Conservation (phyloP, 2,888 invertebrate genomes). For the Hermodice carunculata region DNA sequence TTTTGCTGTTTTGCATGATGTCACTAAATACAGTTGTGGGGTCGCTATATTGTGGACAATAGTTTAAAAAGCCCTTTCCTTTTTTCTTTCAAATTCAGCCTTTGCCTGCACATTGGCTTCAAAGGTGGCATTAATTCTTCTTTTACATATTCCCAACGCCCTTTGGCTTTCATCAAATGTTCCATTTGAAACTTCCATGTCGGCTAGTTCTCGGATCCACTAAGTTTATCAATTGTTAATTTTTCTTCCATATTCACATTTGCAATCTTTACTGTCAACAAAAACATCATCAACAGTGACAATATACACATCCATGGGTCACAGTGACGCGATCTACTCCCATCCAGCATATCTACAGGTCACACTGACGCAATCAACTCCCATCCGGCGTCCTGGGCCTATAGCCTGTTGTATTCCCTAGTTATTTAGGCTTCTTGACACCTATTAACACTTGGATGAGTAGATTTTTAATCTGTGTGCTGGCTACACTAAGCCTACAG, state of each 20-base stretch:
- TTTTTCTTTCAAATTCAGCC: not conserved
- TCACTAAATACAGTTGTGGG: not conserved
- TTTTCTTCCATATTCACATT: constrained; percentile 3
- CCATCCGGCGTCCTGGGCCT: too few relatives aligned
- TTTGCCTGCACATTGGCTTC: not conserved
- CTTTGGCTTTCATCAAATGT: constrained; percentile 1
- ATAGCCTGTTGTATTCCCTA: too few relatives aligned
- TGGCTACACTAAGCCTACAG: too few relatives aligned
- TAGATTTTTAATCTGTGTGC: too few relatives aligned
- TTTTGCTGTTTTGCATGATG: not conserved
- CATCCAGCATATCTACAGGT: too few relatives aligned
- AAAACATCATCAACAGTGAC: too few relatives aligned
- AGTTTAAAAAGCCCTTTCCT: not conserved
- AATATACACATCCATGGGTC: too few relatives aligned
- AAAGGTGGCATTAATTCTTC: not conserved
- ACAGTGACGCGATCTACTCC: too few relatives aligned
- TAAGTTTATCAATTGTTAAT: not conserved
- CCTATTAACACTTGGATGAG: too few relatives aligned
- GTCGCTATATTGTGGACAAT: not conserved
- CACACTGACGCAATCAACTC: too few relatives aligned
- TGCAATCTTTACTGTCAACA: too few relatives aligned
- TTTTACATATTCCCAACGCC: not conserved
- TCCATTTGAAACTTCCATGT: constrained; percentile 4
- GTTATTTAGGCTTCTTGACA: too few relatives aligned
- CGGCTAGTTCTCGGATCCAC: not conserved